Percentiles rank a stretch among this genome's conserved stretches.
Evolutionary conservation across 1,140 invertebrate genomes (phyloP).

Genomic region (Calliphora vicina): DNA sequence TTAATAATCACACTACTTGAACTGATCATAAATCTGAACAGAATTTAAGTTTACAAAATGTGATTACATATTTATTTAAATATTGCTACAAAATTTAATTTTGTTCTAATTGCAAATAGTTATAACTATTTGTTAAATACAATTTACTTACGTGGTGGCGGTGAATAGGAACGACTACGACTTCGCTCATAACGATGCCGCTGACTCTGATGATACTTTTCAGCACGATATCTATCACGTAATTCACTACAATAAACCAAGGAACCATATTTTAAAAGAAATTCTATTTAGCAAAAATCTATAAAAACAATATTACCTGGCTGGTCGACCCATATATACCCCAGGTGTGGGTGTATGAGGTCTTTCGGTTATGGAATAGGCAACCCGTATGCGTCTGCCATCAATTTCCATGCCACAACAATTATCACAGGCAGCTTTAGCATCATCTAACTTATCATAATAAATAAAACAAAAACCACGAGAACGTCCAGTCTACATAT

Average conservation of each 20-base stretch:
- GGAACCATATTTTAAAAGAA: background rate
- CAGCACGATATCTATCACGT: constrained; percentile 60
- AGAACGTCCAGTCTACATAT: constrained; percentile 78
- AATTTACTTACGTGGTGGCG: constrained; percentile 78
- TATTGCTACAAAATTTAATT: too few relatives aligned
- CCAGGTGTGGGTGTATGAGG: constrained; percentile 98
- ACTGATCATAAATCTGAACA: too few relatives aligned
- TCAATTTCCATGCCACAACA: constrained; percentile 95
- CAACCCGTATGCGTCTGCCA: constrained; percentile 90
- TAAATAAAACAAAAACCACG: constrained; percentile 98
- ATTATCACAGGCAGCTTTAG: constrained; percentile 91
- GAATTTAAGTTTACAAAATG: too few relatives aligned
- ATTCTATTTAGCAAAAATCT: background rate
- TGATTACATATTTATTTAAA: too few relatives aligned
- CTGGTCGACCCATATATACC: constrained; percentile 96
- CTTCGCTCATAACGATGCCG: constrained; percentile 73
- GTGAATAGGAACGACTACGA: constrained; percentile 84
- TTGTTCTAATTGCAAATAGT: too few relatives aligned
- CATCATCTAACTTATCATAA: constrained; percentile 88
- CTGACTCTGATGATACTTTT: constrained; percentile 31
- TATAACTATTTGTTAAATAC: too few relatives aligned
- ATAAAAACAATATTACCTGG: constrained; percentile 58
- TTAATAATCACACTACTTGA: too few relatives aligned
- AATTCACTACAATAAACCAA: background rate
- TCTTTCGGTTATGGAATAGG: constrained; percentile 96